Evolutionary conservation across 2,888 invertebrate genomes (phyloP).

Genomic region (Rambutsinella grinnellia): DNA sequence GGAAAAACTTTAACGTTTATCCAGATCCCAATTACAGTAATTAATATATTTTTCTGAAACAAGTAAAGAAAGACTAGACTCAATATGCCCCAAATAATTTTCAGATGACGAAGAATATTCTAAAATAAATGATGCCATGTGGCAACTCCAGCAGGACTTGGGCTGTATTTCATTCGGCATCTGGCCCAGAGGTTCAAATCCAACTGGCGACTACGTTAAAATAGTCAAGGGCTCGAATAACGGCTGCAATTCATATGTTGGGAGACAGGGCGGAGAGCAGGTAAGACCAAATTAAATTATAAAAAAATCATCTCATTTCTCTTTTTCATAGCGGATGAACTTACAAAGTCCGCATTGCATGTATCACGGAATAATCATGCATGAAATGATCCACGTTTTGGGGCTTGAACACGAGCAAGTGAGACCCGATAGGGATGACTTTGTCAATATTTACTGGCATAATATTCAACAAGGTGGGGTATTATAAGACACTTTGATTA

Average conservation of each 20-base stretch:
- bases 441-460: constrained; percentile 16
- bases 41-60: background rate
- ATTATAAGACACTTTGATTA: too few relatives aligned
- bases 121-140: constrained; percentile 42
- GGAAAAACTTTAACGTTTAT: constrained; percentile 6
- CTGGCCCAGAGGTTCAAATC: constrained; percentile 36
- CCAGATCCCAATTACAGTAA: constrained; percentile 3
- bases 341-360: constrained; percentile 35
- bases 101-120: constrained; percentile 19
- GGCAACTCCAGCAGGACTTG: constrained; percentile 10
- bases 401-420: constrained; percentile 40
- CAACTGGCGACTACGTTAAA: constrained; percentile 44
- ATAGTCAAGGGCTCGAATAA: constrained; percentile 29
- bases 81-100: too few relatives aligned
- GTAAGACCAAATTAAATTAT: constrained; percentile 5
- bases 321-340: constrained; percentile 21
- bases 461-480: constrained; percentile 30
- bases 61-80: too few relatives aligned
- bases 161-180: constrained; percentile 39
- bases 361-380: constrained; percentile 12
- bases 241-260: constrained; percentile 42
- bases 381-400: constrained; percentile 23
- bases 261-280: constrained; percentile 42
- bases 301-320: background rate
- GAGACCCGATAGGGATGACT: constrained; percentile 30